A percentile compares a stretch with the other conserved stretches of the same genome.
These are phyloP conservation scores for Mus spretus DNA, from an alignment of 2,797 vertebrate genomes.

Conservation along the genomic window DNA sequence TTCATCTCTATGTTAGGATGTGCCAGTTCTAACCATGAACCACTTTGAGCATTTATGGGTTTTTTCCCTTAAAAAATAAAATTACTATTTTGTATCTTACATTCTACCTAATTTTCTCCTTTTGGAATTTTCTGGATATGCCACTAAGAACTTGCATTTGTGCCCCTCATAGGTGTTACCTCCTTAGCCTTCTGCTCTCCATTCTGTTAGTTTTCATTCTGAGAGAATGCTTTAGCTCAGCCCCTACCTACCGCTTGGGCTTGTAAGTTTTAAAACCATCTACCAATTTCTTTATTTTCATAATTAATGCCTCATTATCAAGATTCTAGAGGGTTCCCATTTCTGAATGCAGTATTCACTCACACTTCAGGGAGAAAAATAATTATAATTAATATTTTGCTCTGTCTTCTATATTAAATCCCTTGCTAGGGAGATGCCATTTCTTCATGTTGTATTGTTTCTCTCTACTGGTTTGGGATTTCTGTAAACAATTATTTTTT, in stretches of 20 bases:
- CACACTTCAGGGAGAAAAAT: background rate
- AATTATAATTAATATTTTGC: background rate
- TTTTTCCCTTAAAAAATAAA: background rate
- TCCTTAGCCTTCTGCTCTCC: background rate
- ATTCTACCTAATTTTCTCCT: background rate
- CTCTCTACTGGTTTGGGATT: background rate
- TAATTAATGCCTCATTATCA: background rate
- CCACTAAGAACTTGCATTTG: background rate
- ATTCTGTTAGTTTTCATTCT: background rate
- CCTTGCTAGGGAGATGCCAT: background rate
- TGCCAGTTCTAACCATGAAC: background rate
- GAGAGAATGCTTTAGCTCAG: background rate
- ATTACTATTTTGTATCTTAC: background rate
- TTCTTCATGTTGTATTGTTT: background rate
- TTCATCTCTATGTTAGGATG: background rate
- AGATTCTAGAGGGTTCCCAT: background rate
- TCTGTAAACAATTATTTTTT: background rate
- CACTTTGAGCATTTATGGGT: background rate
- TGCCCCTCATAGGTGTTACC: background rate
- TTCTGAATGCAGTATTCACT: background rate
- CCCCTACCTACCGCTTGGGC: background rate
- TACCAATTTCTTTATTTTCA: background rate
- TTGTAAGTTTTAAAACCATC: background rate
- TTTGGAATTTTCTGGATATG: background rate
- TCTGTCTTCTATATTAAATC: background rate